Conservation (phyloP, 1,140 invertebrate genomes). For the Pseudobourletiella spinata region DNA sequence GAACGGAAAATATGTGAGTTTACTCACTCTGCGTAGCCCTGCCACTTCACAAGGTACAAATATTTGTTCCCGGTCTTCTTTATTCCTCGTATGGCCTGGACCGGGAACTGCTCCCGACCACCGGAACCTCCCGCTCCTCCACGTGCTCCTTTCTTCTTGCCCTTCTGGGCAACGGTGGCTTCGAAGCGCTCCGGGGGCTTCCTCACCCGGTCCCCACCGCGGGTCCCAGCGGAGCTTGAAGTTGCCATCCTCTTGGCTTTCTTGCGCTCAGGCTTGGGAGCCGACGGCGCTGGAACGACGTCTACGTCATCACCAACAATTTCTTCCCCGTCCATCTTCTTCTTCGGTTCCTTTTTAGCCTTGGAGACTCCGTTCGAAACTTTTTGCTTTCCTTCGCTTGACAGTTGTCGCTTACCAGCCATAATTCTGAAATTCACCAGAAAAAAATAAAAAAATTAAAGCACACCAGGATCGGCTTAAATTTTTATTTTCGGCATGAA, state of each 20-base stretch:
- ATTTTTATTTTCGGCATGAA: too few relatives aligned
- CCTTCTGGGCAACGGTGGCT: not conserved
- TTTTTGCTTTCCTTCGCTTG: not conserved
- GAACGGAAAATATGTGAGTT: too few relatives aligned
- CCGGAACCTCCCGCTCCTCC: not conserved
- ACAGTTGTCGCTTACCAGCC: not conserved
- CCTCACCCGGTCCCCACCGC: not conserved
- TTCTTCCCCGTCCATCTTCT: not conserved
- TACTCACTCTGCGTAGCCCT: not conserved
- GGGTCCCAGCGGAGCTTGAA: not conserved
- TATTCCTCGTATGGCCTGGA: not conserved
- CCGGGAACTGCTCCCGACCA: not conserved
- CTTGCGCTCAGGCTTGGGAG: not conserved
- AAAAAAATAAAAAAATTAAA: not conserved
- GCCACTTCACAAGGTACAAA: not conserved
- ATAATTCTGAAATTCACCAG: not conserved
- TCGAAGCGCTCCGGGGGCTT: not conserved
- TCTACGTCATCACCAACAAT: not conserved
- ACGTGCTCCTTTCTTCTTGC: not conserved
- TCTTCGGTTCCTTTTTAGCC: not conserved
- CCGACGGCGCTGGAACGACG: not conserved
- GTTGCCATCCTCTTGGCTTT: not conserved
- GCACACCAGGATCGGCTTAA: too few relatives aligned
- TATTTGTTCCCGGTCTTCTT: not conserved
- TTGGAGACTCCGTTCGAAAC: not conserved